These are phyloP conservation scores for Argyresthia albistria DNA, from an alignment of 2,888 invertebrate species.

Conservation along the genomic window DNA sequence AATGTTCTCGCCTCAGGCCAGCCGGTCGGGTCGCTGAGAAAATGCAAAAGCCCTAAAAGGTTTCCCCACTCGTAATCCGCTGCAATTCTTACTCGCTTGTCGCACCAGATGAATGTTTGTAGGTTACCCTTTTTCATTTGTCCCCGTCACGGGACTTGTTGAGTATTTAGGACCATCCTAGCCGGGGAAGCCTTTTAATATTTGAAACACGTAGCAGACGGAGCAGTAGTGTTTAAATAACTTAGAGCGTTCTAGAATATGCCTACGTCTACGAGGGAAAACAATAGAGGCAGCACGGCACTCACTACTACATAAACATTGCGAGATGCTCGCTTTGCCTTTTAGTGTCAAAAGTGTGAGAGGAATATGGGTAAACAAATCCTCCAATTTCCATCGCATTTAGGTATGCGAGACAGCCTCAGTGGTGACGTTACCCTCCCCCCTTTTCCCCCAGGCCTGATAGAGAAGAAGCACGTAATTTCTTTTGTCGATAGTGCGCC, in stretches of 20 bases:
- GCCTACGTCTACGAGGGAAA: background rate
- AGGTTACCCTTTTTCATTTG: slow-evolving; percentile 15
- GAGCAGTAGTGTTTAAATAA: slow-evolving; percentile 5
- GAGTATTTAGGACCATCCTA: slow-evolving; percentile 8
- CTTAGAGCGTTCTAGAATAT: slow-evolving; percentile 1
- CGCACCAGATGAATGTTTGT: slow-evolving; percentile 14
- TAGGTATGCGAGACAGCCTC: slow-evolving; percentile 48
- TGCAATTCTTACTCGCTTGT: slow-evolving; percentile 15
- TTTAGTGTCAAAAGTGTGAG: slow-evolving; percentile 72
- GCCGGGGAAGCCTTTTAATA: slow-evolving; percentile 3
- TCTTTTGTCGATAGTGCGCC: slow-evolving; percentile 64
- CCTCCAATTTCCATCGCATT: slow-evolving; percentile 73
- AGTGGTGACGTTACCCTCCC: slow-evolving; percentile 39
- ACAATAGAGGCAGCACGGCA: slow-evolving; percentile 4
- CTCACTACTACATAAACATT: slow-evolving; percentile 10
- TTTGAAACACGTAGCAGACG: slow-evolving; percentile 4
- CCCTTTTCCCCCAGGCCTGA: slow-evolving; percentile 25
- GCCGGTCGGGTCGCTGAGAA: slow-evolving; percentile 24
- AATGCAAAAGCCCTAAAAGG: slow-evolving; percentile 35
- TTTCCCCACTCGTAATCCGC: slow-evolving; percentile 12
- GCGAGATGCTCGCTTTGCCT: slow-evolving; percentile 44
- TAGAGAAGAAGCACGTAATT: slow-evolving; percentile 55
- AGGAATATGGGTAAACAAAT: slow-evolving; percentile 73
- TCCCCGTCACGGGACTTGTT: slow-evolving; percentile 8
- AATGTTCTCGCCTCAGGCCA: slow-evolving; percentile 37